These are phyloP conservation scores for Antitype chi DNA, from an alignment of 2,888 invertebrate genomes.

Conservation along the genomic window DNA sequence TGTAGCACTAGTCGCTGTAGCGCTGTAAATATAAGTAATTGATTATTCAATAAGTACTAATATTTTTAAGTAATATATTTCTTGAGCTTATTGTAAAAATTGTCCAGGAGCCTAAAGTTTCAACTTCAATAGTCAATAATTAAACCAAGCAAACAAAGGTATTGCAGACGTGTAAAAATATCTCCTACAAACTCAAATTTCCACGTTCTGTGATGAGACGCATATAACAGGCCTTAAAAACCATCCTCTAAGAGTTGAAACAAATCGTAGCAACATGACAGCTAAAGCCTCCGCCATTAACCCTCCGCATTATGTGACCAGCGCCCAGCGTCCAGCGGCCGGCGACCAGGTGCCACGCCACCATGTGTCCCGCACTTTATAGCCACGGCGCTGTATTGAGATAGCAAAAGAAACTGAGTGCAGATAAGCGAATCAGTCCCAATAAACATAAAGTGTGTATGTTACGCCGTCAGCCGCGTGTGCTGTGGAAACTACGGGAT, in stretches of 20 bases:
- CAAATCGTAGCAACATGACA: slow-evolving; percentile 9
- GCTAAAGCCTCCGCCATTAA: slow-evolving; percentile 33
- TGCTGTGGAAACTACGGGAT: slow-evolving; percentile 11
- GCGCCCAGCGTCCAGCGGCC: background rate
- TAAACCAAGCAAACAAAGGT: background rate
- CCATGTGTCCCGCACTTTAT: slow-evolving; percentile 61
- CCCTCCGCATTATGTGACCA: slow-evolving; percentile 24
- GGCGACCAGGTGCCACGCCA: slow-evolving; percentile 39
- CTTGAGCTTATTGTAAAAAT: background rate
- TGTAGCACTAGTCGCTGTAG: background rate
- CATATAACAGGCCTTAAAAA: background rate
- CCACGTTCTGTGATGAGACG: background rate
- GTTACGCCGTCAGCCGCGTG: slow-evolving; percentile 51
- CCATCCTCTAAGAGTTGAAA: background rate
- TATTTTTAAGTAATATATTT: background rate
- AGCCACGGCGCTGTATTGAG: slow-evolving; percentile 60
- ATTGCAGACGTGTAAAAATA: background rate
- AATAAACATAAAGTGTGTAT: slow-evolving; percentile 66
- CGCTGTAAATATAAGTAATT: background rate
- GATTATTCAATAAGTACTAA: background rate
- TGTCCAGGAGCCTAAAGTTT: no score
- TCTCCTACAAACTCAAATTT: background rate
- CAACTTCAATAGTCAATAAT: background rate
- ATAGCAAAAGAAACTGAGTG: slow-evolving; percentile 68
- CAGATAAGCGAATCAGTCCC: slow-evolving; percentile 67